Percentiles rank a stretch among this genome's conserved stretches.
Evolutionary conservation across 2,888 invertebrate species (phyloP).

Genomic region (Geotrupes spiniger): DNA sequence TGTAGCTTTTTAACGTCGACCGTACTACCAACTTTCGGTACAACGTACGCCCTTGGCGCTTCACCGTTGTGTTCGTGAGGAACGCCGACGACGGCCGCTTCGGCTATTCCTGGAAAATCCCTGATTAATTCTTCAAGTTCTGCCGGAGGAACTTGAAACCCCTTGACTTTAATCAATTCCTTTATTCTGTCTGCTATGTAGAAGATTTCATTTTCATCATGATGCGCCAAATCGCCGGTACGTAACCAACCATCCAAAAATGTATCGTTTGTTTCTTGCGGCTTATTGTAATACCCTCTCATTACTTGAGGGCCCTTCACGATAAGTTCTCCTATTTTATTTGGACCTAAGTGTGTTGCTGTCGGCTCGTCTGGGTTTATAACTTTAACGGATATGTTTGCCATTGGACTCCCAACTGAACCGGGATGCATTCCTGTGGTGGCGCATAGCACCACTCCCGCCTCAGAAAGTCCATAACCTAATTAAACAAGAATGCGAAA

Average conservation of each 20-base stretch:
- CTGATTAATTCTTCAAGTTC: conserved; percentile 74
- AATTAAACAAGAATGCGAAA: background rate
- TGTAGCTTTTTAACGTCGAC: conserved; percentile 57
- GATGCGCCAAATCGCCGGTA: conserved; percentile 59
- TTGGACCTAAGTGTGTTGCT: conserved; percentile 37
- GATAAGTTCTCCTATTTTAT: conserved; percentile 68
- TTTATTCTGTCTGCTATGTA: conserved; percentile 75
- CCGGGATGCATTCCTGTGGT: conserved; percentile 26
- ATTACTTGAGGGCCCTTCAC: conserved; percentile 79
- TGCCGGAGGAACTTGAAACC: conserved; percentile 77
- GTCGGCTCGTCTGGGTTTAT: conserved; percentile 50
- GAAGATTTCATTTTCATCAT: conserved; percentile 63
- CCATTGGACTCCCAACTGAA: conserved; percentile 58
- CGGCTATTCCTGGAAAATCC: conserved; percentile 67
- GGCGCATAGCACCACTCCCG: conserved; percentile 34
- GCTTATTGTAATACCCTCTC: conserved; percentile 74
- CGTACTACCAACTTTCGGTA: conserved; percentile 49
- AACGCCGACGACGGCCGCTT: conserved; percentile 79
- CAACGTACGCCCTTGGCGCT: conserved; percentile 70
- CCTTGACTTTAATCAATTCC: conserved; percentile 75
- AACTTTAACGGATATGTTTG: conserved; percentile 64
- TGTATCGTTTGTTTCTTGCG: conserved; percentile 66
- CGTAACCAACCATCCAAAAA: conserved; percentile 74
- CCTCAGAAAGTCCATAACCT: conserved; percentile 69
- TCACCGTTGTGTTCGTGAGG: conserved; percentile 67